Conservation (phyloP, 2,113 vertebrate genomes). For the Terrapene triunguis region DNA sequence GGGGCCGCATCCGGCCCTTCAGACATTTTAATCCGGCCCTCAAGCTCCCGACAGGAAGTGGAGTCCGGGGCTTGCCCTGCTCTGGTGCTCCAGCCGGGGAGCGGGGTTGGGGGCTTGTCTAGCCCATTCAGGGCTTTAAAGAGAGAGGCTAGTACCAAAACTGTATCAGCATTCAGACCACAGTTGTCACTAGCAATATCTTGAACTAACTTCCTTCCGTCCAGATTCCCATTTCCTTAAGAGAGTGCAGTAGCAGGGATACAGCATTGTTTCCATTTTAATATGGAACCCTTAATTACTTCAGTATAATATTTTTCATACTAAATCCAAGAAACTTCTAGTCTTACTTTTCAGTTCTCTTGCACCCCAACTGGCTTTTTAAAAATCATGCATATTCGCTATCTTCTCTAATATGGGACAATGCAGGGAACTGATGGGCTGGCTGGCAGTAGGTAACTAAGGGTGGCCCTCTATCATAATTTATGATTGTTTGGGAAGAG, state of each 20-base stretch:
- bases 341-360: neutral
- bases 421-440: neutral
- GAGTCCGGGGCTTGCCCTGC: too few relatives aligned
- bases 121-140: neutral
- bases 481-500: neutral
- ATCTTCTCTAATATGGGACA: neutral
- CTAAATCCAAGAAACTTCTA: neutral
- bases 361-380: neutral
- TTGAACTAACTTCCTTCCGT: neutral
- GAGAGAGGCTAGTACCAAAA: neutral
- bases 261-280: neutral
- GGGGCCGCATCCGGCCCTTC: too few relatives aligned
- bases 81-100: too few relatives aligned
- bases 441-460: neutral
- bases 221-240: neutral
- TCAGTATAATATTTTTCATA: neutral
- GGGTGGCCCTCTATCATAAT: rapidly evolving
- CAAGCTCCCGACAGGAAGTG: too few relatives aligned
- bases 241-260: neutral
- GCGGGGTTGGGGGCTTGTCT: neutral
- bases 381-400: neutral
- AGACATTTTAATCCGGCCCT: too few relatives aligned
- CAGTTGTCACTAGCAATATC: neutral
- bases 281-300: neutral
- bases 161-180: neutral